These are phyloP conservation scores for Todiramphus chloris DNA, from an alignment of 2,113 vertebrate species.

Conservation along the genomic window DNA sequence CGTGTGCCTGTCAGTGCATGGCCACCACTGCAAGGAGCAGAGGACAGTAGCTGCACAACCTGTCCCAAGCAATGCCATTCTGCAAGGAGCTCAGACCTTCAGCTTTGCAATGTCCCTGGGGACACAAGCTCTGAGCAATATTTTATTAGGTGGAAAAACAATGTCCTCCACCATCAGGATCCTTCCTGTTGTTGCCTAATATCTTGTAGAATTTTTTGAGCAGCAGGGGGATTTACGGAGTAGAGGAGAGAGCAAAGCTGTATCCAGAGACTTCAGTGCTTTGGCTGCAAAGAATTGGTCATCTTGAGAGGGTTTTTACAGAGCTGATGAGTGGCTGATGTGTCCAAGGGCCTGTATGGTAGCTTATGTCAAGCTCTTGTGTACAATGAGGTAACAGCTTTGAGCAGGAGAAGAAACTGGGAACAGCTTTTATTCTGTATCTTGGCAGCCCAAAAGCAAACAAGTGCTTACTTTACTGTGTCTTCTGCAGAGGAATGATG, in stretches of 20 bases:
- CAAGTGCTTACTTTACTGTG: background rate
- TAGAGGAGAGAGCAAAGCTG: background rate
- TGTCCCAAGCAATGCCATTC: background rate
- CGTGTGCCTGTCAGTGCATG: background rate
- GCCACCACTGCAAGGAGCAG: background rate
- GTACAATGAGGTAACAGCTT: background rate
- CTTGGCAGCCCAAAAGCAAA: background rate
- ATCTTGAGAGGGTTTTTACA: background rate
- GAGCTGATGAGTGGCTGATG: background rate
- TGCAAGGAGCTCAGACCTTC: background rate
- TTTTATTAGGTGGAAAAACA: conserved; percentile 6
- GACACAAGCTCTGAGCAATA: background rate
- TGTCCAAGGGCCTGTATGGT: background rate
- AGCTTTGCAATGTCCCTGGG: background rate
- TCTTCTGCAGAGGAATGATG: background rate
- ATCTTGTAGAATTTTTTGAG: background rate
- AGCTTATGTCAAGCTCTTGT: background rate
- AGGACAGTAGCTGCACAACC: background rate
- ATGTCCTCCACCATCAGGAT: background rate
- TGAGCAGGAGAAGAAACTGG: background rate
- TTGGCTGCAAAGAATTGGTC: background rate
- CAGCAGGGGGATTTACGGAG: background rate
- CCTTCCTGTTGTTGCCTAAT: background rate
- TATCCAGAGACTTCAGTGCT: background rate
- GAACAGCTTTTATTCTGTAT: background rate